Conservation (phyloP, 2,888 invertebrate species). For the Ophioninae sp. region DNA sequence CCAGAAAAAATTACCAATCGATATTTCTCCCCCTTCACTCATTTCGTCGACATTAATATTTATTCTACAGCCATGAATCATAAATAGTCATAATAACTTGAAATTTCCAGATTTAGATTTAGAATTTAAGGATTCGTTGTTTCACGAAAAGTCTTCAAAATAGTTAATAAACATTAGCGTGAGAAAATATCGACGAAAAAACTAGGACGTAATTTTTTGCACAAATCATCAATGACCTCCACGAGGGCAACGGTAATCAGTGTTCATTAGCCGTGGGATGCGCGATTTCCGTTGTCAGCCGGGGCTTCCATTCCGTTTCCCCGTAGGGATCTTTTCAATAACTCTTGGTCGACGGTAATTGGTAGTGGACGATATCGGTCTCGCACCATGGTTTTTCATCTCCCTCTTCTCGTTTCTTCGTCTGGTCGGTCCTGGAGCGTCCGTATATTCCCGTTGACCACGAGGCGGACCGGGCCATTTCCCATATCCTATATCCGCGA, state of each 20-base stretch:
- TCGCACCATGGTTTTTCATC: conserved; percentile 51
- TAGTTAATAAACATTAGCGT: too few relatives aligned
- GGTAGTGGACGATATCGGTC: conserved; percentile 76
- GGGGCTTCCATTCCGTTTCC: conserved; percentile 67
- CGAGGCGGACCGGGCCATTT: conserved; percentile 46
- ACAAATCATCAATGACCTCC: conserved; percentile 75
- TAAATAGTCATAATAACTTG: too few relatives aligned
- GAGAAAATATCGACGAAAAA: too few relatives aligned
- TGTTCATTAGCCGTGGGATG: conserved; percentile 78
- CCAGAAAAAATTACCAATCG: too few relatives aligned
- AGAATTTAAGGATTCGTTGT: too few relatives aligned
- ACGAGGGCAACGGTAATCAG: conserved; percentile 77
- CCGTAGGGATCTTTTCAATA: conserved; percentile 80
- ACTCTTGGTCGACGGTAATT: conserved; percentile 78
- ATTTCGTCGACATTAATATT: too few relatives aligned
- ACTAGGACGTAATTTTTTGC: conserved; percentile 61
- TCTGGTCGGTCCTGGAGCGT: conserved; percentile 57
- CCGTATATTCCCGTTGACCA: conserved; percentile 67
- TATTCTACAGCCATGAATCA: too few relatives aligned
- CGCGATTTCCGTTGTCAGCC: conserved; percentile 67
- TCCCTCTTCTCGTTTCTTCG: conserved; percentile 43
- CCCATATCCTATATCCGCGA: conserved; percentile 68
- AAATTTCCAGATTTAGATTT: too few relatives aligned
- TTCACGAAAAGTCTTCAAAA: too few relatives aligned
- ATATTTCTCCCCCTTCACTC: too few relatives aligned